phyloP scores from a whole-genome alignment of 2,888 invertebrate species.

The Opisthograptis luteolata region DNA sequence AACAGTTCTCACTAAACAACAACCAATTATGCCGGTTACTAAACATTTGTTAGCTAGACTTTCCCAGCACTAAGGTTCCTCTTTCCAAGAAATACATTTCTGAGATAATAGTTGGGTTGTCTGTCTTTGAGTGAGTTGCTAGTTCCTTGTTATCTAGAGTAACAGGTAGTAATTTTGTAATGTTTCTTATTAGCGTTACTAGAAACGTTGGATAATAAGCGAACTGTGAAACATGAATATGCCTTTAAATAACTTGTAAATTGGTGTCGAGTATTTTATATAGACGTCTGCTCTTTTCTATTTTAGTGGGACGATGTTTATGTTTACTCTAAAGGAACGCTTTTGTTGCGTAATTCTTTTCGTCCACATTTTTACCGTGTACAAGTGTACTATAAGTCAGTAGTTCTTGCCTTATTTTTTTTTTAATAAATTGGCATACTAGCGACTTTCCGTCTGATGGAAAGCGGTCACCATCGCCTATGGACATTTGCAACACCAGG shows the following conservation, averaged over 20 bases:
- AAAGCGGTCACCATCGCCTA: too few relatives aligned
- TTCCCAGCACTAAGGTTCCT: conserved; percentile 27
- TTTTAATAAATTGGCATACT: too few relatives aligned
- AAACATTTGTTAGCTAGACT: conserved; percentile 1
- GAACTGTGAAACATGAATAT: conserved; percentile 16
- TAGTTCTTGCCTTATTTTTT: too few relatives aligned
- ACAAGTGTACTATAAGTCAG: too few relatives aligned
- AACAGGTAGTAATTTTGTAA: conserved; percentile 22
- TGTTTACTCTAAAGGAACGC: too few relatives aligned
- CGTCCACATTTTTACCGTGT: too few relatives aligned
- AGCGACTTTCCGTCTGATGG: too few relatives aligned
- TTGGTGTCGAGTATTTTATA: neutral
- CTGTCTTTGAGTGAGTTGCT: conserved; percentile 38
- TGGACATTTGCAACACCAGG: too few relatives aligned
- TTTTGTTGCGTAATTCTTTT: too few relatives aligned
- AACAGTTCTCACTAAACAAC: too few relatives aligned
- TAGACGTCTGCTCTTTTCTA: too few relatives aligned
- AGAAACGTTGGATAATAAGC: conserved; percentile 3
- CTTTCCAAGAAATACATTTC: conserved; percentile 46
- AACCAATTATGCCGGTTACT: neutral
- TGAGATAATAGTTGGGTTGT: conserved; percentile 36
- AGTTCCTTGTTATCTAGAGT: conserved; percentile 29
- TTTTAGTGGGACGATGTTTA: too few relatives aligned
- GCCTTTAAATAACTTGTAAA: neutral
- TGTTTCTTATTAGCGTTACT: conserved; percentile 21